Evolutionary conservation across 1,140 invertebrate genomes (phyloP), one percentile per base, ranked within the genome.

Genomic region (Episyrphus balteatus): DNA sequence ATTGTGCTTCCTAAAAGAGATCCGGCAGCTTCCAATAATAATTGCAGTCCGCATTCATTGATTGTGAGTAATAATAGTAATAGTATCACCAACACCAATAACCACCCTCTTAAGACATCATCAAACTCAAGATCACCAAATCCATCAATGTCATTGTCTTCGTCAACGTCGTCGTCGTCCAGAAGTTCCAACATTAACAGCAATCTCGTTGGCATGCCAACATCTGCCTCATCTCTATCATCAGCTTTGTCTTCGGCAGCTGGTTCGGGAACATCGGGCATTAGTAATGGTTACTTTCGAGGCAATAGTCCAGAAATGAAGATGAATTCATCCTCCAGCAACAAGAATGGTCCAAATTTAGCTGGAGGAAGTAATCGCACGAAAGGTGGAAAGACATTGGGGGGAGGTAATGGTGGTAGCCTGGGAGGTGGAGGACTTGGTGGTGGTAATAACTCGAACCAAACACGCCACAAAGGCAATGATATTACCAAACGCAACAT

Each of bases 91-190:
- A 38, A 17, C 44, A 32, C 40, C 26, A 18, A 47, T 53, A 50
- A 49, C 47, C 53, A 48, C 49, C 45, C 53, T 46, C 44, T 50
- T 42, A 44, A 44, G 44, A 42, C 38, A 38, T 44, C 49, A 37
- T 47, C 47, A 30, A 47, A 50, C 12, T 53, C 55, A 48, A 57
- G 60, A 37, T 65, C 62, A 34, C 62, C 62, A 30, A 66, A 66
- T 57, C 62, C 62, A 34, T 60, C 55, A 41, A 50, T 51, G 32
- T 51, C 66, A 50, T 58, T 62, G n/a, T 61, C 51, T 49, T 61
- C 53, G 44, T 60, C 60, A 14, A 60, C 51, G 51, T 61, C 53
- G 44, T 59, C 58, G 36, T 63, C 63, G 52, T 52, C 61, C 14
- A 32, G 21, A 17, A 37, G 42, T 26, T 26, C 30, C 51, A 61